phyloP scores from a whole-genome alignment of 2,888 invertebrate species.

The Azorinus chamasolen region DNA sequence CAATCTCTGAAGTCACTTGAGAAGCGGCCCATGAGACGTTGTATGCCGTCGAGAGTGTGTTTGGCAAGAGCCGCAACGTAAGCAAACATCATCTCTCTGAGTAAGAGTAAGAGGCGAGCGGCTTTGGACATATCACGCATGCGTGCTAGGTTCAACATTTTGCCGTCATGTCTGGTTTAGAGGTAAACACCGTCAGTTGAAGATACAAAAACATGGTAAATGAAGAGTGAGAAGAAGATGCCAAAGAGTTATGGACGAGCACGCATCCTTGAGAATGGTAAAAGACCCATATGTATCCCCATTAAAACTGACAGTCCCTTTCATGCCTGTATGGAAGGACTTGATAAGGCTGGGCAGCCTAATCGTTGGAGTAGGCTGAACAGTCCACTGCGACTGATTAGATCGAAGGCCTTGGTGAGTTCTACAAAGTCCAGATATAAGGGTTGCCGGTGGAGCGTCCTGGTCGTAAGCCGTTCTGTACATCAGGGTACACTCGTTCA shows the following conservation, averaged over 20 bases:
- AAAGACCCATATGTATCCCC: slow-evolving; percentile 17
- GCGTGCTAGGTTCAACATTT: slow-evolving; percentile 16
- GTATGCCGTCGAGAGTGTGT: slow-evolving; percentile 6
- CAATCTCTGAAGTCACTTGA: too few relatives aligned
- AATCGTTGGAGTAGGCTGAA: slow-evolving; percentile 16
- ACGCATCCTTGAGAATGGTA: slow-evolving; percentile 18
- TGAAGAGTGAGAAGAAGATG: slow-evolving; percentile 27
- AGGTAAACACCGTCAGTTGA: slow-evolving; percentile 26
- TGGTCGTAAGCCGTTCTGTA: slow-evolving; percentile 22
- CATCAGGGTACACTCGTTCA: slow-evolving; percentile 47
- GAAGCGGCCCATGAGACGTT: too few relatives aligned
- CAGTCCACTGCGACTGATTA: slow-evolving; percentile 22
- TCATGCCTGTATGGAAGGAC: slow-evolving; percentile 50
- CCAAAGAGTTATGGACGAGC: slow-evolving; percentile 32
- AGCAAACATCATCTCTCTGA: slow-evolving; percentile 40
- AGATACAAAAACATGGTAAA: slow-evolving; percentile 11
- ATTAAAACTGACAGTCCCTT: slow-evolving; percentile 21
- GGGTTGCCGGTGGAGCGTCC: slow-evolving; percentile 15
- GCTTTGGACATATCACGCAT: slow-evolving; percentile 20
- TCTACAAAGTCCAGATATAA: slow-evolving; percentile 33
- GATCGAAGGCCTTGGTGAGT: slow-evolving; percentile 40
- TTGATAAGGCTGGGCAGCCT: slow-evolving; percentile 28
- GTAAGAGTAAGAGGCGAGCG: slow-evolving; percentile 11
- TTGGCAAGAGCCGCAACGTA: slow-evolving; percentile 25
- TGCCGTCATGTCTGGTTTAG: slow-evolving; percentile 9